phyloP scores from a whole-genome alignment of 2,797 vertebrate species.

The Tamandua tetradactyla region DNA sequence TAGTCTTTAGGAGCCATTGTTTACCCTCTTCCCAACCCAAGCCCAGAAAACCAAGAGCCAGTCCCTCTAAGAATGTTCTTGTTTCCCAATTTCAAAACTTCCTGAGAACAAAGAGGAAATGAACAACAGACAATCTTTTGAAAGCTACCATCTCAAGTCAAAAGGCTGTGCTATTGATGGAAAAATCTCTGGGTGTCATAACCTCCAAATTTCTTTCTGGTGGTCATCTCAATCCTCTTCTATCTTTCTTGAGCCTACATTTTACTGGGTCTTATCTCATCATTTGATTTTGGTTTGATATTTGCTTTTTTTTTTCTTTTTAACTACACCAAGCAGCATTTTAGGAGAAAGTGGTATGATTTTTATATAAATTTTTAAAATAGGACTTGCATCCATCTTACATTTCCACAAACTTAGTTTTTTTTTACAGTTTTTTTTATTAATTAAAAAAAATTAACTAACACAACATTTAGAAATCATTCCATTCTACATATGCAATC shows the following conservation, averaged over 20 bases:
- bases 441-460: too few species aligned
- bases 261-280: constrained; percentile 43
- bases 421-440: too few species aligned
- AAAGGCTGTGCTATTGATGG: background rate
- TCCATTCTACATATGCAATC: too few species aligned
- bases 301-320: constrained; percentile 25
- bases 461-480: too few species aligned
- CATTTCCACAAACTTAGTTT: background rate
- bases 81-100: background rate
- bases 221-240: background rate
- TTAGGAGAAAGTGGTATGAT: constrained; percentile 43
- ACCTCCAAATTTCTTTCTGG: background rate
- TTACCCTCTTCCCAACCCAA: background rate
- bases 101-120: background rate
- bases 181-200: background rate
- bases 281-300: constrained; percentile 56
- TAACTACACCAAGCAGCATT: constrained; percentile 22
- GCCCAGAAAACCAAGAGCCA: background rate
- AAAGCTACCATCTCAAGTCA: background rate
- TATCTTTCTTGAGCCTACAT: constrained; percentile 2
- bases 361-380: constrained; percentile 53
- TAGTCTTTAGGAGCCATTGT: background rate
- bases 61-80: background rate
- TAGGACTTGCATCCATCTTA: constrained; percentile 58
- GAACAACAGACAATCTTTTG: background rate